A percentile compares a stretch with the other conserved stretches of the same genome.
These are phyloP conservation scores for Urosaurus nigricauda DNA, from an alignment of 2,797 vertebrate species.

Conservation along the genomic window DNA sequence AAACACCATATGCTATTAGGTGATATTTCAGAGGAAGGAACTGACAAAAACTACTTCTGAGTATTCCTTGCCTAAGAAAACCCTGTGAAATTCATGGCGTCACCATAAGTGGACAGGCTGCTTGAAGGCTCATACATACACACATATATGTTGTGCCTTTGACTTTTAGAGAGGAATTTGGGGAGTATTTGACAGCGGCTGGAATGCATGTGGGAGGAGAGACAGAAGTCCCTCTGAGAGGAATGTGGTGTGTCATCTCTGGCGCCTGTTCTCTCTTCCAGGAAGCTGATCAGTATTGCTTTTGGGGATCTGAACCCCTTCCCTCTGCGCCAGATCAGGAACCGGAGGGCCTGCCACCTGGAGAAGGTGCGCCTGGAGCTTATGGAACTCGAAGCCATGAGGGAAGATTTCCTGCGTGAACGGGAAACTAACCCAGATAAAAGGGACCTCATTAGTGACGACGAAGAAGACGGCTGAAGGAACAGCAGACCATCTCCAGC, in stretches of 20 bases:
- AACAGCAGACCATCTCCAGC: not conserved
- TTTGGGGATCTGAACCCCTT: conserved; percentile 98
- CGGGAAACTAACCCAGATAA: conserved; percentile 88
- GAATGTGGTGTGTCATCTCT: not conserved
- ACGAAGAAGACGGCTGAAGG: conserved; percentile 91
- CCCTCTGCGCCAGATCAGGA: conserved; percentile 94
- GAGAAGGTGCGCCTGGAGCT: conserved; percentile 97
- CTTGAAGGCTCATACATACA: too few relatives aligned
- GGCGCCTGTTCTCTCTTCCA: conserved; percentile 61
- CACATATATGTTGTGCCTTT: not conserved
- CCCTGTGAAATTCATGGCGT: too few relatives aligned
- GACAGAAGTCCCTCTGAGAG: not conserved
- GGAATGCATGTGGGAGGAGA: not conserved
- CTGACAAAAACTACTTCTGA: too few relatives aligned
- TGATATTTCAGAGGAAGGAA: too few relatives aligned
- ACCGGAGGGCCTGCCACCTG: conserved; percentile 91
- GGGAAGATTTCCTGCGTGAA: conserved; percentile 94
- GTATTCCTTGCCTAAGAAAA: too few relatives aligned
- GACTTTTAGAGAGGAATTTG: not conserved
- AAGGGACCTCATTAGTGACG: conserved; percentile 92
- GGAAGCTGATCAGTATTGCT: conserved; percentile 92
- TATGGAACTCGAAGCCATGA: conserved; percentile 94
- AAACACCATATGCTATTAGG: too few relatives aligned
- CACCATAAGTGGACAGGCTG: too few relatives aligned
- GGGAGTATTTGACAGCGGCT: not conserved